Evolutionary conservation across 1,140 invertebrate genomes (phyloP).

Genomic region (Brachionus plicatilis): DNA sequence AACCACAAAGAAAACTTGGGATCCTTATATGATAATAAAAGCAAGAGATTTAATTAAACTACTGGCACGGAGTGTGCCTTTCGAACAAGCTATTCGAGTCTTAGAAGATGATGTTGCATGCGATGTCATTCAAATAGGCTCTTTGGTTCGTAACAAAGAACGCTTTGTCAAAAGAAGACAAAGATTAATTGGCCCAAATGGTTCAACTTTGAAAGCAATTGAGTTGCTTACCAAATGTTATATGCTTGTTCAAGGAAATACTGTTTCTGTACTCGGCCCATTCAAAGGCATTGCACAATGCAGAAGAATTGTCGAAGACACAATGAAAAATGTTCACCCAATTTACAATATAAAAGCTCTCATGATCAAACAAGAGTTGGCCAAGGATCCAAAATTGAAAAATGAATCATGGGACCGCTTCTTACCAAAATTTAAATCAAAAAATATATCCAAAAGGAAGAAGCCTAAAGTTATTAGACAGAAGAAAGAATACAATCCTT

Average conservation of each 20-base stretch:
- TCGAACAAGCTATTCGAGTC: slow-evolving; percentile 70
- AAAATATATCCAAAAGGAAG: slow-evolving; percentile 78
- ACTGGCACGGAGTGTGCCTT: slow-evolving; percentile 87
- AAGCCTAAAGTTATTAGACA: slow-evolving; percentile 62
- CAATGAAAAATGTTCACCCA: slow-evolving; percentile 99
- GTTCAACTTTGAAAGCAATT: slow-evolving; percentile 92
- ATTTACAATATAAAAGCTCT: slow-evolving; percentile 94
- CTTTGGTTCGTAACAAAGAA: slow-evolving; percentile 80
- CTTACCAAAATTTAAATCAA: slow-evolving; percentile 87
- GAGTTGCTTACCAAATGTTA: slow-evolving; percentile 97
- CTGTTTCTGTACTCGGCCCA: slow-evolving; percentile 90
- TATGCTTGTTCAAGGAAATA: slow-evolving; percentile 91
- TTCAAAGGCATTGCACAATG: slow-evolving; percentile 85
- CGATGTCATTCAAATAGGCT: slow-evolving; percentile 95
- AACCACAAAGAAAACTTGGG: slow-evolving; percentile 96
- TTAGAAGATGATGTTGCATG: slow-evolving; percentile 79
- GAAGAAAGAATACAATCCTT: slow-evolving; percentile 78
- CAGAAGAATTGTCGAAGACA: slow-evolving; percentile 84
- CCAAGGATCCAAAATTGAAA: slow-evolving; percentile 78
- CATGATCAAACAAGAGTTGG: slow-evolving; percentile 93
- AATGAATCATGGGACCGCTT: slow-evolving; percentile 96
- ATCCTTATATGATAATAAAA: slow-evolving; percentile 95
- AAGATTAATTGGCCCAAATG: slow-evolving; percentile 89
- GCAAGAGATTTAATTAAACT: slow-evolving; percentile 92
- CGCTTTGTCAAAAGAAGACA: slow-evolving; percentile 92